Evolutionary conservation across 2,113 vertebrate genomes (phyloP).

Genomic region (Ptychochromis oligacanthus): DNA sequence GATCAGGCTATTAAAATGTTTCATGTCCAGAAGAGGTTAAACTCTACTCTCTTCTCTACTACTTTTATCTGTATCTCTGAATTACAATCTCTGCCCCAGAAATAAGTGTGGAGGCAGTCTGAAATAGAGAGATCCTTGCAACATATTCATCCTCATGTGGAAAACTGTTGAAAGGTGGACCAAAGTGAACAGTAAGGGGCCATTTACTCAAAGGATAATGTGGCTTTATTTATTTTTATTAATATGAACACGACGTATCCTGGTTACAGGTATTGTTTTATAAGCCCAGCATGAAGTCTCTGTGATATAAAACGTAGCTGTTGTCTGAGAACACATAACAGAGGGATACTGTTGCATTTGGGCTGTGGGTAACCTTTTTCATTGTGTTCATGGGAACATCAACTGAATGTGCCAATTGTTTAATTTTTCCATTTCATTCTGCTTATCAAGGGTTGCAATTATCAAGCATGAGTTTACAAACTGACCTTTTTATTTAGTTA

Average conservation of each 20-base stretch:
- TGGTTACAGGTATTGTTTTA: neutral
- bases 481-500: neutral
- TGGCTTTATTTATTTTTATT: neutral
- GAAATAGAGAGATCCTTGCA: neutral
- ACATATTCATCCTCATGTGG: neutral
- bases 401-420: neutral
- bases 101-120: neutral
- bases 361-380: neutral
- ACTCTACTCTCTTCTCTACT: neutral
- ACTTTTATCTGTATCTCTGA: no score
- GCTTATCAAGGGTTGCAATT: neutral
- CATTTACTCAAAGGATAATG: slow-evolving; percentile 2
- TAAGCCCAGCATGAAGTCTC: neutral
- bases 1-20: neutral
- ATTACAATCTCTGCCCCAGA: neutral
- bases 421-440: neutral
- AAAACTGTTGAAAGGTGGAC: neutral
- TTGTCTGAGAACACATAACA: neutral
- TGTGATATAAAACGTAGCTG: neutral
- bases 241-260: neutral
- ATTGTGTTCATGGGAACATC: neutral
- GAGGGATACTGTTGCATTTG: neutral
- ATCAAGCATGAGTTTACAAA: neutral
- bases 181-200: neutral
- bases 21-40: neutral